phyloP scores from a whole-genome alignment of 2,113 vertebrate genomes.

The Xenus cinereus region DNA sequence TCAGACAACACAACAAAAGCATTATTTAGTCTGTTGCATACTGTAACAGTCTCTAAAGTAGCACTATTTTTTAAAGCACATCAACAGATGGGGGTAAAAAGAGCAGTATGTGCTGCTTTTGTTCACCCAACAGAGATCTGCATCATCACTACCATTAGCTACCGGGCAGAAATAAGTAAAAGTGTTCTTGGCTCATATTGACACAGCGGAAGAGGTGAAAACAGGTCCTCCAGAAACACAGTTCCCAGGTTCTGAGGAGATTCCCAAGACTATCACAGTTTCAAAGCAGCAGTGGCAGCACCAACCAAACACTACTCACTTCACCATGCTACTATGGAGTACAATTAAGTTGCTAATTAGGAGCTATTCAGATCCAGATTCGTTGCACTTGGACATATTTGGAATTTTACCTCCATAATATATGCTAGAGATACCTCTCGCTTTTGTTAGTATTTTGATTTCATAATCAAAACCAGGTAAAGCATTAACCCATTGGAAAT shows the following conservation, averaged over 20 bases:
- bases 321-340: background rate
- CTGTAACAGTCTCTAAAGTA: background rate
- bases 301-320: background rate
- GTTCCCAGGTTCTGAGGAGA: background rate
- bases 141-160: background rate
- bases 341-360: background rate
- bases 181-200: background rate
- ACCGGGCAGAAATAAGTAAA: background rate
- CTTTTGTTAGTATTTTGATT: background rate
- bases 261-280: background rate
- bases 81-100: background rate
- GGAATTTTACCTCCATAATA: background rate
- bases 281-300: background rate
- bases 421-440: background rate
- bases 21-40: background rate
- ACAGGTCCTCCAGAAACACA: background rate
- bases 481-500: background rate
- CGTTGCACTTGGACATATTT: background rate
- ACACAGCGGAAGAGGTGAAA: background rate
- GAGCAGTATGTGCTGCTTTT: rapidly evolving
- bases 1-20: background rate
- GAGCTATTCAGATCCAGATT: background rate
- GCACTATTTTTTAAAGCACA: background rate
- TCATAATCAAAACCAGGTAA: background rate
- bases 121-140: background rate